Conservation (phyloP, 2,113 vertebrate species). For the Tupaia chinensis region DNA sequence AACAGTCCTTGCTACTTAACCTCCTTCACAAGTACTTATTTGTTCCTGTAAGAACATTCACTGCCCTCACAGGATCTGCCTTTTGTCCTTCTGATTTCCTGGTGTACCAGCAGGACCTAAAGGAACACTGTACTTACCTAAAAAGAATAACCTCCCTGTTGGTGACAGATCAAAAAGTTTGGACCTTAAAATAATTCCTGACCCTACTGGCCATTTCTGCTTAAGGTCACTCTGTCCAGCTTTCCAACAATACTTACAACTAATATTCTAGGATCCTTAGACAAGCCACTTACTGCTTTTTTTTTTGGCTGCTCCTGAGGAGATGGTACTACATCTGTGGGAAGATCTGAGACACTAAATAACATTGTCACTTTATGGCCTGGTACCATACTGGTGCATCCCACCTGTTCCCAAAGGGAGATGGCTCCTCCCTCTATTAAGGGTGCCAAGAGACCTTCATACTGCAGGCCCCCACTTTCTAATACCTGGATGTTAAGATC, state of each 20-base stretch:
- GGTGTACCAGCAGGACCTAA: background rate
- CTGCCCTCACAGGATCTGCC: background rate
- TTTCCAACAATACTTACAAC: background rate
- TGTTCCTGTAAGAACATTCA: background rate
- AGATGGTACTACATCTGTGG: background rate
- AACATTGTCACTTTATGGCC: background rate
- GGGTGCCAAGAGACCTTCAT: background rate
- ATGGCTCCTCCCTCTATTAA: background rate
- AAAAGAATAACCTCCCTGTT: background rate
- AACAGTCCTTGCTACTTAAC: slow-evolving; percentile 41
- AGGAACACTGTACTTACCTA: background rate
- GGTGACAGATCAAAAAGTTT: background rate
- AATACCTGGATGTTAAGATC: background rate
- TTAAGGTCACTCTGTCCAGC: background rate
- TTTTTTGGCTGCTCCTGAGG: background rate
- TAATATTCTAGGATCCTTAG: background rate
- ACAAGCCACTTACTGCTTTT: background rate
- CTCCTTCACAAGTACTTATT: slow-evolving; percentile 22
- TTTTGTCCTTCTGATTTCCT: slow-evolving; percentile 3
- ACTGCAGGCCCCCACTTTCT: background rate
- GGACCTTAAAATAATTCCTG: background rate
- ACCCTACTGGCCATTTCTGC: background rate
- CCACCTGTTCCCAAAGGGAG: background rate
- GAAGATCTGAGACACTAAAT: background rate
- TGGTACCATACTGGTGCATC: background rate